A percentile compares a stretch with the other conserved stretches of the same genome.
Conservation (phyloP, 2,888 invertebrate species). For the Eupeodes luniger region DNA sequence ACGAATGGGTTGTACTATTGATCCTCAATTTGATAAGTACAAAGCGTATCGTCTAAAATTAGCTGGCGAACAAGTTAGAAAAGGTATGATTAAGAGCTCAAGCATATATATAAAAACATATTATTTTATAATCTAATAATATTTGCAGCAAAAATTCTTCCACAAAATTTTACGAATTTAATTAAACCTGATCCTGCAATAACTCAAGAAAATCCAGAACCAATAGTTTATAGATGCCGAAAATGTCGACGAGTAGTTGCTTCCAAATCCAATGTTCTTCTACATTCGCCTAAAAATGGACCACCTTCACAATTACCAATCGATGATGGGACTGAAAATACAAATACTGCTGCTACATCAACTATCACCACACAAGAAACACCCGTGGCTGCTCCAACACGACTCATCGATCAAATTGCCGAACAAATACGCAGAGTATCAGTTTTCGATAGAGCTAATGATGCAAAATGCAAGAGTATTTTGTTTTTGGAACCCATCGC, state of each 20-base stretch:
- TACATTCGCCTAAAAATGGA: conserved; percentile 85
- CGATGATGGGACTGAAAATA: conserved; percentile 7
- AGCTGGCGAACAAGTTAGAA: conserved; percentile 92
- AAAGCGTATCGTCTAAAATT: conserved; percentile 91
- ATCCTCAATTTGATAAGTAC: conserved; percentile 88
- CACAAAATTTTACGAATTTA: conserved; percentile 90
- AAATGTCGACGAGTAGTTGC: conserved; percentile 94
- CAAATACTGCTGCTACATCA: conserved; percentile 23
- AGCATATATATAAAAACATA: background rate
- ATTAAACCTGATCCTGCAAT: conserved; percentile 92
- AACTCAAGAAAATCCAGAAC: conserved; percentile 90
- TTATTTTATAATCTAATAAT: conserved; percentile 11
- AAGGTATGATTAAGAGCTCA: conserved; percentile 84
- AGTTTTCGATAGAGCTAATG: conserved; percentile 70
- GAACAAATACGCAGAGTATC: conserved; percentile 80
- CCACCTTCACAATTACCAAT: conserved; percentile 14
- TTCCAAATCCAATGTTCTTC: conserved; percentile 90
- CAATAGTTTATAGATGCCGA: conserved; percentile 92
- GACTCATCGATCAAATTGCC: conserved; percentile 81
- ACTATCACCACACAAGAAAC: conserved; percentile 35
- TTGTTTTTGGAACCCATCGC: conserved; percentile 95
- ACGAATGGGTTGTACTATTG: conserved; percentile 90
- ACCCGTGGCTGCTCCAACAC: conserved; percentile 71
- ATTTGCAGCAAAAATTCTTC: conserved; percentile 90
- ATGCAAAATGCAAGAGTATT: conserved; percentile 88